Evolutionary conservation across 2,888 invertebrate species (phyloP), one percentile per base, ranked within the genome.

Genomic region (Clunio marinus): DNA sequence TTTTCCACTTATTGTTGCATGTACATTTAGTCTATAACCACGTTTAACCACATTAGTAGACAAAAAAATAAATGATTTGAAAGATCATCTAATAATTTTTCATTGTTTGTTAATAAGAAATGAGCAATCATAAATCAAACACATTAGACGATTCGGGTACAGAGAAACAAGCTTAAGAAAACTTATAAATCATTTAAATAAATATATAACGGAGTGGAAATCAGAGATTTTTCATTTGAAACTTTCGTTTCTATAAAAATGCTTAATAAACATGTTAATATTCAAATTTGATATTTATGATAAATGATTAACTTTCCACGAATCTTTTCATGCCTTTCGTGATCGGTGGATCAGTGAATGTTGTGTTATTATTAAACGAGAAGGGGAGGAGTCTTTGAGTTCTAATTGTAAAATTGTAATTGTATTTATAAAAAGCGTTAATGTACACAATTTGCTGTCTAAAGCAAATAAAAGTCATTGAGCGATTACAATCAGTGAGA

Each of bases 391-490:
- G 35, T 4, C 5, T 20, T 28, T 59, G 55, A 55, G 55, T 57
- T 57, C 51, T 66, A 66, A 66, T 66, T 66, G 66, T 66, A 55
- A n/a, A n/a, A n/a, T n/a, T n/a, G n/a, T n/a, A n/a, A n/a, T n/a
- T n/a, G n/a, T n/a, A n/a, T n/a, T n/a, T n/a, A n/a, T n/a, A n/a
- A 66, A 65, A 66, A 32, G 66, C 66, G 66, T 66, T 66, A 66
- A 66, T 66, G 46, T 66, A 66, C 51, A 66, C 46, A 66, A 46
- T 66, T 66, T 55, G 28, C 32, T 66, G 66, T 55, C 55, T 45
- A 66, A 55, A 66, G 66, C 35, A 66, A 66, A 66, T 66, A 66
- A 57, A 66, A 66, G 66, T 46, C 66, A 66, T 66, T 46, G 20
- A 27, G 66, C 55, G 66, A 66, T 66, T 66, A 55, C 46, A 66